These are phyloP conservation scores for Parnassius mnemosyne DNA, from an alignment of 2,888 invertebrate genomes.

Conservation along the genomic window DNA sequence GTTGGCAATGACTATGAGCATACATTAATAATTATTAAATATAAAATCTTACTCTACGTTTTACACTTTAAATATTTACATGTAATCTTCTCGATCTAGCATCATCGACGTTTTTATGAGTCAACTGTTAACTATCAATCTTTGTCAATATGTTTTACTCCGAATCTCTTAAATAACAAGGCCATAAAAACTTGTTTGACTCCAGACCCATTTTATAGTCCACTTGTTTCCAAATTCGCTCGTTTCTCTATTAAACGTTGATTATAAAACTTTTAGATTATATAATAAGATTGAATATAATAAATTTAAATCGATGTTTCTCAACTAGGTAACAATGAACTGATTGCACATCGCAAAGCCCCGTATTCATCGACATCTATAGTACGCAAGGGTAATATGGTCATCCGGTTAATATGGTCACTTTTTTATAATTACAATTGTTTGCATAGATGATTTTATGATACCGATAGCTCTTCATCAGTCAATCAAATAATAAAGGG, in stretches of 20 bases:
- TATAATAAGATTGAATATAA: not conserved
- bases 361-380: not conserved
- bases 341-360: not conserved
- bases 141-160: not conserved
- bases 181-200: not conserved
- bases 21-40: too few relatives aligned
- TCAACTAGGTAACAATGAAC: not conserved
- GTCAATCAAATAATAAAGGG: too few relatives aligned
- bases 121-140: not conserved
- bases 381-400: too few relatives aligned
- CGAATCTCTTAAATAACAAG: not conserved
- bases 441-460: too few relatives aligned
- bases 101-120: not conserved
- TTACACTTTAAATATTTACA: too few relatives aligned
- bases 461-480: too few relatives aligned
- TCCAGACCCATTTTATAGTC: not conserved
- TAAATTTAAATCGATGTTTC: not conserved
- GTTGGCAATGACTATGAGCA: not conserved
- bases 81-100: too few relatives aligned
- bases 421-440: too few relatives aligned
- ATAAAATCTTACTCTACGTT: too few relatives aligned
- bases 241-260: not conserved
- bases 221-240: not conserved
- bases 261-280: not conserved
- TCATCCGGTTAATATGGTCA: too few relatives aligned